Conservation (phyloP, 2,797 vertebrate genomes). For the Squalus acanthias region DNA sequence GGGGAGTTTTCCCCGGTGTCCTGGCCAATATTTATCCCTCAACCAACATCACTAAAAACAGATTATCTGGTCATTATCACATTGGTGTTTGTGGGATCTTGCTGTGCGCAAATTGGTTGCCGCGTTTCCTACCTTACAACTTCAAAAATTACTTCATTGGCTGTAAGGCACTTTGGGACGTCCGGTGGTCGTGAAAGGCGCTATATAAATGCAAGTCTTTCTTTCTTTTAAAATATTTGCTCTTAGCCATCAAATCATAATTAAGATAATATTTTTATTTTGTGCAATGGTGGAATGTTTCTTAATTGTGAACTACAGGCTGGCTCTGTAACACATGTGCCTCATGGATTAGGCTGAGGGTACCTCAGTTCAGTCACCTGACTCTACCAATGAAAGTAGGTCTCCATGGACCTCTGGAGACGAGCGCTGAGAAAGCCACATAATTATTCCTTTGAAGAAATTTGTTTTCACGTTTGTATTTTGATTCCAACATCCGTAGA, state of each 20-base stretch:
- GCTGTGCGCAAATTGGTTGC: no score
- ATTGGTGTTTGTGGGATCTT: no score
- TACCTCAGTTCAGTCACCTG: background rate
- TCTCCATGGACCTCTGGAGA: background rate
- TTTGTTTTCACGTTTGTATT: background rate
- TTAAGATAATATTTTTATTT: background rate
- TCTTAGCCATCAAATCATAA: background rate
- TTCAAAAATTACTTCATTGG: no score
- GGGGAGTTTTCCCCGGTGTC: no score
- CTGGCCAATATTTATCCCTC: no score
- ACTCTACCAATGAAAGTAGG: background rate
- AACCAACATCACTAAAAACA: no score
- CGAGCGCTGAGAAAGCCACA: background rate
- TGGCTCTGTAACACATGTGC: background rate
- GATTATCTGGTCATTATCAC: no score
- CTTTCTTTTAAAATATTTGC: background rate
- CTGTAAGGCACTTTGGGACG: no score
- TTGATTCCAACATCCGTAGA: background rate
- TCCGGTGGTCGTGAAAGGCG: no score
- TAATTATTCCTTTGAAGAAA: background rate
- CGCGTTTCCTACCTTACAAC: no score
- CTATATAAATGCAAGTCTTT: no score
- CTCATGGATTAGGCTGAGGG: background rate
- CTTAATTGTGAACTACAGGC: background rate
- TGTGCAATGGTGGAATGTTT: background rate